Evolutionary conservation across 2,113 vertebrate genomes (phyloP), one percentile per base, ranked within the genome.

Genomic region (Pomatostomus ruficeps): DNA sequence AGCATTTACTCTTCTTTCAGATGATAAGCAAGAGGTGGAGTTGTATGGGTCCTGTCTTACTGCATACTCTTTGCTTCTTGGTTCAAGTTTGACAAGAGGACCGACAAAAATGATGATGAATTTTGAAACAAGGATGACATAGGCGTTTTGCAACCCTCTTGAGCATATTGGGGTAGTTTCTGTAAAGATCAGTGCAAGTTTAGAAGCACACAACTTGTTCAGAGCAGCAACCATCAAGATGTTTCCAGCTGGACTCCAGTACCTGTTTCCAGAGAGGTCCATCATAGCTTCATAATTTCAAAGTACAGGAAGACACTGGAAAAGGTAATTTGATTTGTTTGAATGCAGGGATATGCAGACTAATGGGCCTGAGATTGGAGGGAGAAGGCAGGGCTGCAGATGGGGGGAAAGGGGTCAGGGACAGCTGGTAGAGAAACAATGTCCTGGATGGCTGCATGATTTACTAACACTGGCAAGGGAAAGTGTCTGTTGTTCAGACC

Each of bases 291-390:
- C 85, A 5, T 25, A 23, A 75, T 61, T 82, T 80, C 48, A 24
- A 71, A 57, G 33, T 22, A 61, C 21, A 62, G 58, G 48, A 92
- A 38, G 45, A 12, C 55, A 62, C 71, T 61, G 45, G 24, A 92
- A 80, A 91, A 95, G 90, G 90, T 97, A 95, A 95, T 79, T 85
- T 70, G 6, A 63, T 71, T 91, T 79, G 45, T 63, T 16, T 94
- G n/a, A 88, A 70, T 10, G 3, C 15, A 48, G 58, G 26, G 31
- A 85, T 43, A 43, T 1, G 3, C 29, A 85, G 25, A 49, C 14
- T 76, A 54, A 76, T 43, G 31, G 26, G 35, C 5, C 23, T 76
- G 40, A 7, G 24, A 12, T 5, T 36, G 28, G 61, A 61, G 23
- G 38, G 73, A 77, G 77, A 74, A 78, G 14, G 19, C 26, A 55